A percentile compares a stretch with the other conserved stretches of the same genome.
Conservation (phyloP, 2,113 vertebrate genomes). For the Misgurnus anguillicaudatus region DNA sequence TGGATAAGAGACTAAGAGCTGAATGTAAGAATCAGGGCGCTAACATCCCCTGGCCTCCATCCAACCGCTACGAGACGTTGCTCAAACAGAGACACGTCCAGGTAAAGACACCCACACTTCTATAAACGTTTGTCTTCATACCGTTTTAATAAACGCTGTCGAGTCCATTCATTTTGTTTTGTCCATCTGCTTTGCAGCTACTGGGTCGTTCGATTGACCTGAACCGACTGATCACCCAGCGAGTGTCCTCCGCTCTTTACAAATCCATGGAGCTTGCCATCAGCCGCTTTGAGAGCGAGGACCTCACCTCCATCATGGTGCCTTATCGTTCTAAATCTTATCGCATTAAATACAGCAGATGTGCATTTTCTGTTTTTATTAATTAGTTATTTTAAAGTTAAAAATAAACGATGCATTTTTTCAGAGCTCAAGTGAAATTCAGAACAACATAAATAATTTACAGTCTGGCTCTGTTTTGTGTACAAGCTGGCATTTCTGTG, state of each 20-base stretch:
- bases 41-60: conserved; percentile 77
- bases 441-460: conserved; percentile 5
- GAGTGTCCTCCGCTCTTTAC: conserved; percentile 84
- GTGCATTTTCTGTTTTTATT: background rate
- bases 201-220: conserved; percentile 87
- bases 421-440: conserved; percentile 4
- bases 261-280: conserved; percentile 85
- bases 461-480: background rate
- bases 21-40: conserved; percentile 88
- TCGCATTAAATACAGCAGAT: no score
- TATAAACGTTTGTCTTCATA: background rate
- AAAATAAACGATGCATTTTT: background rate
- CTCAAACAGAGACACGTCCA: conserved; percentile 89
- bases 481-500: background rate
- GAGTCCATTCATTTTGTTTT: conserved; percentile 16
- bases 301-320: conserved; percentile 86
- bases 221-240: conserved; percentile 85
- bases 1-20: conserved; percentile 84
- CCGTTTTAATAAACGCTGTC: background rate
- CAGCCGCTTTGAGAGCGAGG: conserved; percentile 86
- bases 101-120: conserved; percentile 63
- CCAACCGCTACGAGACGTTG: conserved; percentile 85
- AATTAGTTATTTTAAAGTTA: background rate
- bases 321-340: conserved; percentile 52
- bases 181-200: conserved; percentile 68